Conservation (phyloP, 2,797 vertebrate species). For the Cercopithecus neglectus region DNA sequence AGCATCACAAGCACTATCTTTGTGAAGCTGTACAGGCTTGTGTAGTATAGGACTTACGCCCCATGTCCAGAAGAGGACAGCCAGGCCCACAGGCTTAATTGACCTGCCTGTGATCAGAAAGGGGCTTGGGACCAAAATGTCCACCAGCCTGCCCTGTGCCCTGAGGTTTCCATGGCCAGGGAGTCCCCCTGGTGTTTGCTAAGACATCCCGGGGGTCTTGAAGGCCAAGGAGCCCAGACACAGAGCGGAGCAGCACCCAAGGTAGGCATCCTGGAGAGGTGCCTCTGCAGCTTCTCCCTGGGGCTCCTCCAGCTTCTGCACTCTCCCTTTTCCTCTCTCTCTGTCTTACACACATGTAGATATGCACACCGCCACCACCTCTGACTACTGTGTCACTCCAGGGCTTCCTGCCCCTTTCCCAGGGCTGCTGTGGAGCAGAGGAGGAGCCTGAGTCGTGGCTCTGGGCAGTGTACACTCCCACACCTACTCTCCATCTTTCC, state of each 20-base stretch:
- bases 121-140: rapidly evolving
- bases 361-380: neutral
- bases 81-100: neutral
- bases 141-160: neutral
- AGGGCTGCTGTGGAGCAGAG: neutral
- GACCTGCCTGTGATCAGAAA: neutral
- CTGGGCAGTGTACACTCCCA: neutral
- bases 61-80: rapidly evolving
- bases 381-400: no score
- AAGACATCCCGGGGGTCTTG: rapidly evolving
- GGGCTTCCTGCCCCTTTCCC: neutral
- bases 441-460: neutral
- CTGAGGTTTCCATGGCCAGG: neutral
- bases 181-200: neutral
- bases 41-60: rapidly evolving
- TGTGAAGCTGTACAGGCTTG: neutral
- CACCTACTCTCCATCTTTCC: rapidly evolving
- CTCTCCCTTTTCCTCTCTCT: neutral
- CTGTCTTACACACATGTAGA: neutral
- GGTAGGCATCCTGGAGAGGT: no score
- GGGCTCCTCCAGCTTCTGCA: neutral
- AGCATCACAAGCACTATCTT: neutral
- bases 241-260: neutral
- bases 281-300: neutral
- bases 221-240: neutral